phyloP scores from a whole-genome alignment of 1,140 invertebrate genomes.

The Pararge aegeria region DNA sequence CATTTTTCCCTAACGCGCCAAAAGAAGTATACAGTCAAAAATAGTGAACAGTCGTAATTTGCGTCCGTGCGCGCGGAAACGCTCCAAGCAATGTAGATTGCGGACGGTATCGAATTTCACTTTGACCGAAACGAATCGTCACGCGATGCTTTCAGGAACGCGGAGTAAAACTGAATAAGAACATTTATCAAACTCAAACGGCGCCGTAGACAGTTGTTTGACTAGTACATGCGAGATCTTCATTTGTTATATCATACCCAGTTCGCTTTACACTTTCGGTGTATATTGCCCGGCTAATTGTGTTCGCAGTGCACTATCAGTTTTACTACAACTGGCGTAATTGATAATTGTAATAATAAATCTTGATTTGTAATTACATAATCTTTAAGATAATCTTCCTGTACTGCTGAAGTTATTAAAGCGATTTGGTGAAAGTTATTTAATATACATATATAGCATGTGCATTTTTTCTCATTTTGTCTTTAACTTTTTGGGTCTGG shows the following conservation, averaged over 20 bases:
- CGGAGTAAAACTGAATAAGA: conserved; percentile 19
- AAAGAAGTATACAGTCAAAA: too few species aligned
- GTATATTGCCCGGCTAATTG: conserved; percentile 15
- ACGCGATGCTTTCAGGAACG: conserved; percentile 30
- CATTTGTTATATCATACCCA: conserved; percentile 23
- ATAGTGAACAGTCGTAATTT: too few species aligned
- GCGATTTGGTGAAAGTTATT: too few species aligned
- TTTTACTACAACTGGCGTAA: not conserved
- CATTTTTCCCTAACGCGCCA: too few species aligned
- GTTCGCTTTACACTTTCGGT: conserved; percentile 23
- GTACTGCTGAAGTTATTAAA: too few species aligned
- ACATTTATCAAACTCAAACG: conserved; percentile 20
- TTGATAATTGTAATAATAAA: not conserved
- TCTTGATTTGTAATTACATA: too few species aligned
- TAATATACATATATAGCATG: too few species aligned
- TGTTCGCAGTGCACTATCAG: conserved; percentile 8
- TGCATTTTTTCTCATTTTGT: too few species aligned
- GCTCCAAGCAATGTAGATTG: conserved; percentile 15
- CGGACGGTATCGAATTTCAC: conserved; percentile 30
- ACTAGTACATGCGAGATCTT: conserved; percentile 26
- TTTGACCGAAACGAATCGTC: conserved; percentile 31
- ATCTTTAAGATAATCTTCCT: too few species aligned
- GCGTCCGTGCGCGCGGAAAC: conserved; percentile 25
- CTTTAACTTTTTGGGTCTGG: too few species aligned
- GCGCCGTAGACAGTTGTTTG: conserved; percentile 21